Evolutionary conservation across 1,140 invertebrate genomes (phyloP), one percentile per base, ranked within the genome.

Genomic region (Atopsyche davidsoni): DNA sequence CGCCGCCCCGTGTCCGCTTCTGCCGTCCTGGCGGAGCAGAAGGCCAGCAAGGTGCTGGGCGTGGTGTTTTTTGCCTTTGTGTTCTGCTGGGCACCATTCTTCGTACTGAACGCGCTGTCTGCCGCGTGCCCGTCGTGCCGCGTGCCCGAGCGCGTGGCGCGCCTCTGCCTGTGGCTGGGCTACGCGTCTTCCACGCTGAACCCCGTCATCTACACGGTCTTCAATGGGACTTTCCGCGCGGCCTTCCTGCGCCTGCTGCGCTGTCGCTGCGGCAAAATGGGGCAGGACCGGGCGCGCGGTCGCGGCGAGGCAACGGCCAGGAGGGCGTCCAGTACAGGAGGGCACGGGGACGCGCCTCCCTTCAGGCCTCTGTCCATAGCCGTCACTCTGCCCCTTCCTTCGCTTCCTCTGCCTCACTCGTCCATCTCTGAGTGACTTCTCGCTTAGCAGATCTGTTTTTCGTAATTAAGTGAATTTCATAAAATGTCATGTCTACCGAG

Each of bases 41-140:
- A 89, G 61, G 86, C 86, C 0, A 85, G 83, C 48, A 89, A 89
- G 67, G 83, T 92, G 0, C 72, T 93, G 1, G 89, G 89, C 1
- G 68, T 93, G 2, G 89, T 94, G 0, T 94, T 94, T 68, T 88
- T 89, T 68, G 89, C 87, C 0, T 94, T 94, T 64, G 89, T 93
- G 10, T 69, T 92, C 3, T 91, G 89, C 62, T 94, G 91, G 91
- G 79, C 87, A 1, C 90, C 91, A 1, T 94, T 94, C 68, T 94
- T 94, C 68, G 72, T 89, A 18, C 72, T 90, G 31, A 93, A 94
- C 68, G 85, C 92, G 11, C 65, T 89, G 7, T 86, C 87, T 55
- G 86, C 85, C 4, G 77, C 83, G 1, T 89, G 86, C 61, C 82
- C 83, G 0, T 73, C 74, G 34, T 86, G 84, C 61, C 65, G 78